Evolutionary conservation across 2,113 vertebrate genomes (phyloP).

Genomic region (Muscicapa adusta): DNA sequence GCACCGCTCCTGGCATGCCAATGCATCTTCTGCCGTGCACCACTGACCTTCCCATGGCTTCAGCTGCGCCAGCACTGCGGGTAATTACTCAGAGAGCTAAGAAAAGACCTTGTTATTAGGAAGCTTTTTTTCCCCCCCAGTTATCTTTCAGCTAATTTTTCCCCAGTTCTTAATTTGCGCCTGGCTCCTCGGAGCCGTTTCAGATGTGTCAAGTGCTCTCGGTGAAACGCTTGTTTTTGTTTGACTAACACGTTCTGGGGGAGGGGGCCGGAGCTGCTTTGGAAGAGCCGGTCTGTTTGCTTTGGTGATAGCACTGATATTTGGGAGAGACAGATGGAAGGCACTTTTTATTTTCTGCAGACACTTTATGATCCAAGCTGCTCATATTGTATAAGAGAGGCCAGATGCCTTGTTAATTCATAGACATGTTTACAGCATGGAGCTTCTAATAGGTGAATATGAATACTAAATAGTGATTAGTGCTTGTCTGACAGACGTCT

Average conservation of each 20-base stretch:
- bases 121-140: neutral
- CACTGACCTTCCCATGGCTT: neutral
- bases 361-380: slow-evolving; percentile 75
- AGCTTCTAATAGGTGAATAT: slow-evolving; percentile 74
- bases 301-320: slow-evolving; percentile 70
- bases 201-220: slow-evolving; percentile 34
- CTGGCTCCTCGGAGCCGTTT: neutral
- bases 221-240: slow-evolving; percentile 58
- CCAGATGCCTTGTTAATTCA: slow-evolving; percentile 77
- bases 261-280: slow-evolving; percentile 35
- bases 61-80: neutral
- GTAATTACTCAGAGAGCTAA: neutral
- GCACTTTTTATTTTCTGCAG: slow-evolving; percentile 73
- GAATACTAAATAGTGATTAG: slow-evolving; percentile 75
- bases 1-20: neutral
- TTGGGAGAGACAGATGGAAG: slow-evolving; percentile 75
- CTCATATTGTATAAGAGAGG: slow-evolving; percentile 73
- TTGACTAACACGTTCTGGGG: slow-evolving; percentile 64
- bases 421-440: slow-evolving; percentile 71
- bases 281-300: slow-evolving; percentile 69
- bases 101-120: neutral
- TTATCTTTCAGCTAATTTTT: slow-evolving; percentile 20
- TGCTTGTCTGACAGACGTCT: slow-evolving; percentile 70
- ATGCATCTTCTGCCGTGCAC: neutral
- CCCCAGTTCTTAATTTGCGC: slow-evolving; percentile 10